Conservation (phyloP, 1,140 invertebrate species). For the Chrysomallon squamiferum region DNA sequence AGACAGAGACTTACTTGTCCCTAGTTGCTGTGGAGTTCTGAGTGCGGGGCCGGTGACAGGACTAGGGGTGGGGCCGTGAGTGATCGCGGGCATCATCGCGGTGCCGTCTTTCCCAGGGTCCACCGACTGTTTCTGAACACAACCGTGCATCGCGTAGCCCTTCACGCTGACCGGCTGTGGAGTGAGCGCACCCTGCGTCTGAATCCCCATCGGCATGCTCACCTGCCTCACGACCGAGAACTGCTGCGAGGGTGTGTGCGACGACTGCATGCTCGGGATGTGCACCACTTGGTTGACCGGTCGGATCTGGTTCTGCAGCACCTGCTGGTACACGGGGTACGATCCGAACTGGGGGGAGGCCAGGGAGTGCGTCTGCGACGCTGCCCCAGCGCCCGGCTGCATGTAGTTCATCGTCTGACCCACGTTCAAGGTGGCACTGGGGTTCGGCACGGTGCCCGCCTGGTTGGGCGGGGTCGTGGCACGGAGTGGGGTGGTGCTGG, state of each 20-base stretch:
- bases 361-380: no score
- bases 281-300: conserved; percentile 3
- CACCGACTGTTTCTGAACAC: conserved; percentile 1
- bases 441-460: not conserved
- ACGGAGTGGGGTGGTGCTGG: not conserved
- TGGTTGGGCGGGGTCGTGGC: conserved; percentile 1
- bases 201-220: not conserved
- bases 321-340: not conserved
- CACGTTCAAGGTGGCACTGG: no score
- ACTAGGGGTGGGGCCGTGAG: not conserved
- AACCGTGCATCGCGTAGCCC: not conserved
- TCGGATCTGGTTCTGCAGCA: not conserved
- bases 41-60: not conserved
- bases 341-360: not conserved
- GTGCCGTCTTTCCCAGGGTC: not conserved
- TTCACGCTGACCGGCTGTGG: not conserved
- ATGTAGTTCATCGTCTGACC: no score
- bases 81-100: not conserved
- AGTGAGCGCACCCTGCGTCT: not conserved
- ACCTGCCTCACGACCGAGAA: conserved; percentile 5
- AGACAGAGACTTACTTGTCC: not conserved
- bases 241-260: not conserved
- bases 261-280: not conserved
- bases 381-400: no score
- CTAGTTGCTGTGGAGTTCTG: not conserved